Evolutionary conservation across 2,888 invertebrate genomes (phyloP).

Genomic region (Margaritifera margaritifera): DNA sequence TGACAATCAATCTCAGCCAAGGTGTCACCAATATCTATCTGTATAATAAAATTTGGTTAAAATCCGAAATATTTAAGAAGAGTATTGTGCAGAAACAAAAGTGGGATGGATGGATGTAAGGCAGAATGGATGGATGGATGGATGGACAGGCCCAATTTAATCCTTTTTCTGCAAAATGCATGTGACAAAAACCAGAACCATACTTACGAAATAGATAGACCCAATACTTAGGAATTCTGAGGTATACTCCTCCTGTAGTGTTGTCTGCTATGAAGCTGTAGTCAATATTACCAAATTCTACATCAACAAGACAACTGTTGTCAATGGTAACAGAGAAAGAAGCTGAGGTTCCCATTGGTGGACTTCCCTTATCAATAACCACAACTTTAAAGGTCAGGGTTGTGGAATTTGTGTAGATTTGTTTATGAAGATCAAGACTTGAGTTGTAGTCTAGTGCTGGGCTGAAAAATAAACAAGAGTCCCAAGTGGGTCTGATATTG

Average conservation of each 20-base stretch:
- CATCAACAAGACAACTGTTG: constrained; percentile 60
- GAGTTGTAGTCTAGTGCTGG: constrained; percentile 40
- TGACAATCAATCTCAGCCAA: too few relatives aligned
- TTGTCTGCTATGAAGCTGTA: constrained; percentile 43
- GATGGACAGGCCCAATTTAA: too few relatives aligned
- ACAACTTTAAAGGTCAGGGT: constrained; percentile 46
- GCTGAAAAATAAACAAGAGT: constrained; percentile 33
- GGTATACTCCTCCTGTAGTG: constrained; percentile 45
- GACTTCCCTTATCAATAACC: constrained; percentile 55
- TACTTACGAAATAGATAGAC: constrained; percentile 54
- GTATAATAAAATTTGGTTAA: too few relatives aligned
- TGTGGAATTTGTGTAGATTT: constrained; percentile 48
- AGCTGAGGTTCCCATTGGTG: constrained; percentile 50
- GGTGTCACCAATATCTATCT: too few relatives aligned
- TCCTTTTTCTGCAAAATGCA: too few relatives aligned
- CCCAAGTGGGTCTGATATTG: neutral
- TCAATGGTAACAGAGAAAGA: constrained; percentile 47
- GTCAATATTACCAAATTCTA: constrained; percentile 43
- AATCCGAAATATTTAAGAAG: too few relatives aligned
- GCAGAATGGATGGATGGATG: too few relatives aligned
- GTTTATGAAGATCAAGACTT: constrained; percentile 40
- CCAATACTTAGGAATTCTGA: constrained; percentile 56
- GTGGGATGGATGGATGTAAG: too few relatives aligned
- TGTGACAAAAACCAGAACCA: neutral
- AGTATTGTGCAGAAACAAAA: too few relatives aligned